phyloP scores from a whole-genome alignment of 1,140 invertebrate genomes.

The Araneus ventricosus region DNA sequence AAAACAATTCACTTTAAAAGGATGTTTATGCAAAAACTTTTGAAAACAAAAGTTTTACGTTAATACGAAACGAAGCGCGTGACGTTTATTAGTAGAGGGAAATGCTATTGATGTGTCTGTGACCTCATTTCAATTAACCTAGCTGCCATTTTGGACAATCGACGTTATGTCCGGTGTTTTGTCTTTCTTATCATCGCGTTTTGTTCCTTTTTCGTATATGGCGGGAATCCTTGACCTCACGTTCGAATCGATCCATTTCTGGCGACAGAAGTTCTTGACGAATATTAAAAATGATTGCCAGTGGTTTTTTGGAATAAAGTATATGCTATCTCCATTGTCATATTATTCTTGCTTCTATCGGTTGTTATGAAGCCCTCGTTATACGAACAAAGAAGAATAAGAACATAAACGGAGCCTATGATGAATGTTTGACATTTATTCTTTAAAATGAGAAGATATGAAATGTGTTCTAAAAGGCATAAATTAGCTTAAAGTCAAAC shows the following conservation, averaged over 20 bases:
- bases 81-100: background rate
- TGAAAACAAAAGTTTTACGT: background rate
- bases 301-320: background rate
- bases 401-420: no score
- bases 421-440: no score
- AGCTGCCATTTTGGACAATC: background rate
- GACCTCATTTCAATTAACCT: slow-evolving; percentile 8
- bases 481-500: no score
- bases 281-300: background rate
- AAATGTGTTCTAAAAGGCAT: no score
- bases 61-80: background rate
- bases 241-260: background rate
- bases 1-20: background rate
- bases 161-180: background rate
- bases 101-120: background rate
- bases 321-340: background rate
- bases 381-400: no score
- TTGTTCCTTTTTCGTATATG: no score
- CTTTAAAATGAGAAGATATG: no score
- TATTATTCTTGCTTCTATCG: background rate
- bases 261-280: slow-evolving; percentile 9
- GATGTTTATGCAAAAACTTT: background rate
- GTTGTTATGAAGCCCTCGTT: background rate
- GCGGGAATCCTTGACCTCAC: background rate
- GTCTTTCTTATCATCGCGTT: background rate